Base-by-base conservation (phyloP, 2,113 vertebrate species). In the Machaerirhynchus nigripectus region DNA sequence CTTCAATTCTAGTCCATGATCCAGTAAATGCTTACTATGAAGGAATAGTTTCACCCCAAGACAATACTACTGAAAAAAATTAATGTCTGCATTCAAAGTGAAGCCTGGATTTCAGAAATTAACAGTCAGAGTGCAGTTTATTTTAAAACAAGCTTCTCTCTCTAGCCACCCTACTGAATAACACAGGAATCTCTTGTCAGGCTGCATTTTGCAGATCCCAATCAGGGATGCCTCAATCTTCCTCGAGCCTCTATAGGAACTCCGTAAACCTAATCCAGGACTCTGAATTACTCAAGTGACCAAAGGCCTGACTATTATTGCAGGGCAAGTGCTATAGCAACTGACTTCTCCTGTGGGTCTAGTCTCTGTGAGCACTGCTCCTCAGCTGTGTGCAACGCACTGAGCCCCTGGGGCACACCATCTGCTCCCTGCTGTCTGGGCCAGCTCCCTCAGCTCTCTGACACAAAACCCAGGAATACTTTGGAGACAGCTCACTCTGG, bases 331-430 rank as follows among this genome's bases (percentile, higher is more conserved):
- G 37, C 27, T 84, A 3, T 4, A 74, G n/a, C 12, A 65, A 23
- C 28, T 37, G 49, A 42, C 31, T 50, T 87, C 10, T 87, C 21
- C 53, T 39, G 26, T 30, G 35, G 15, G 7, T 92, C 53, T 71
- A 7, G 13, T 28, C 33, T 69, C 40, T 39, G 8, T 19, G 23
- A 11, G 4, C 39, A 15, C 11, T n/a, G 37, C 26, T 56, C 21
- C 21, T 60, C 30, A 40, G 15, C 21, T 49, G 8, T 13, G 13
- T 37, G 49, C 19, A 68, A 18, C 13, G 9, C 33, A 18, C 15
- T 0, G 2, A 40, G 53, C 3, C 68, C 20, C 49, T n/a, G 35
- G 73, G n/a, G 15, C 14, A 23, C 13, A 30, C 2, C 3, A 1
- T 17, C 47, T 76, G 1, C 33, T 24, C 44, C 44, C 24, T 9